These are phyloP conservation scores for Atractosteus spatula DNA, from an alignment of 2,113 vertebrate species.

Conservation along the genomic window DNA sequence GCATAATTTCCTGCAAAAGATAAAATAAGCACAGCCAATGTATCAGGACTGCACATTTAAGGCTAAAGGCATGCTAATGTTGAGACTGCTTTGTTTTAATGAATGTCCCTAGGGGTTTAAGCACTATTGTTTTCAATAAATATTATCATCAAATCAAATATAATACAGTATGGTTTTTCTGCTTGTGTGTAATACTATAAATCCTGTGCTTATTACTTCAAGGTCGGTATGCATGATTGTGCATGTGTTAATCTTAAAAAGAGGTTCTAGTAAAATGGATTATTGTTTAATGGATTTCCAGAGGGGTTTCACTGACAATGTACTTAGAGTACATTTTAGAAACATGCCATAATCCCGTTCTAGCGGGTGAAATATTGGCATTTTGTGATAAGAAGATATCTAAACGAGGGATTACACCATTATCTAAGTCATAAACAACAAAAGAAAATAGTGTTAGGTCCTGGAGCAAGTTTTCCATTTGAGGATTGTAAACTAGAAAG, in stretches of 20 bases:
- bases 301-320: background rate
- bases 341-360: conserved; percentile 12
- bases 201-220: background rate
- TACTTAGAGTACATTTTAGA: background rate
- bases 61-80: too few relatives aligned
- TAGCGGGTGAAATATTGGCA: conserved; percentile 2
- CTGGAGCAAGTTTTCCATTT: too few relatives aligned
- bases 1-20: background rate
- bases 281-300: conserved; percentile 17
- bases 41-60: background rate
- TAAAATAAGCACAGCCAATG: background rate
- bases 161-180: background rate
- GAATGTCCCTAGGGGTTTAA: background rate
- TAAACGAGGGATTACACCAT: background rate
- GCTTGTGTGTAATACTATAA: background rate
- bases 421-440: too few relatives aligned
- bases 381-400: background rate
- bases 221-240: background rate
- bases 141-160: too few relatives aligned
- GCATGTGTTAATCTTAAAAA: conserved; percentile 12
- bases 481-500: too few relatives aligned
- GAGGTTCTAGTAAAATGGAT: conserved; percentile 20
- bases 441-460: too few relatives aligned
- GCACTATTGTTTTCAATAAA: background rate
- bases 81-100: background rate